Base-by-base conservation (phyloP, 2,888 invertebrate genomes). In the Limenitis camilla region DNA sequence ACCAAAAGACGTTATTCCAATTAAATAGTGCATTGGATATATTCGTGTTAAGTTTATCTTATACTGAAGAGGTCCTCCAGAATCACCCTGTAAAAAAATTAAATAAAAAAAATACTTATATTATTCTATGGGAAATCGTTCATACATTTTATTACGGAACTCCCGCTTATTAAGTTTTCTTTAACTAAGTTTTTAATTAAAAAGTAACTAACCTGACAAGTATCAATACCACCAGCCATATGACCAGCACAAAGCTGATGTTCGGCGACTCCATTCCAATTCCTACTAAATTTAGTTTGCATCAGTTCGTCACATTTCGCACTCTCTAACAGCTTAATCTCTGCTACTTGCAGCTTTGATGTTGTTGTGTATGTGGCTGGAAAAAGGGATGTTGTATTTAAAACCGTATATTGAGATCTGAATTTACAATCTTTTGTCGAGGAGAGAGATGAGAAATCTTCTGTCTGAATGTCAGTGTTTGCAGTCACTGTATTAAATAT, bases 1-100 rank as follows among this genome's bases (percentile, higher is more conserved):
- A 5, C 68, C 69, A 45, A 68, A 68, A 5, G 65, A 63, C 31
- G 67, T 70, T 46, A 68, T 58, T 4, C 66, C 70, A 9, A 70
- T 52, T 2, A 67, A 35, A 40, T 61, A 62, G 43, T 62, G 56
- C 43, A 67, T 59, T 6, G 62, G 57, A n/a, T 58, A 55, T 10
- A 60, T 58, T 1, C 47, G 47, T 0, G 57, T 55, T 1, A 78
- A 53, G 0, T 62, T 59, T 6, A 74, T 71, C 10, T 55, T 57
- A 11, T 63, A 53, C 44, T 67, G 67, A 5, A 70, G 48, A 10
- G 69, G 69, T 19, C 69, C 68, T 5, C 71, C 72, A 45, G 62
- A 64, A 53, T 67, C 68, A 29, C 66, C 66, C 68, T 67, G 55
- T 19, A 50, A 43, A 11, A 11, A 7, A 8, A 8, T 1, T 30